phyloP scores from a whole-genome alignment of 2,797 vertebrate genomes.

The Sternotherus odoratus region DNA sequence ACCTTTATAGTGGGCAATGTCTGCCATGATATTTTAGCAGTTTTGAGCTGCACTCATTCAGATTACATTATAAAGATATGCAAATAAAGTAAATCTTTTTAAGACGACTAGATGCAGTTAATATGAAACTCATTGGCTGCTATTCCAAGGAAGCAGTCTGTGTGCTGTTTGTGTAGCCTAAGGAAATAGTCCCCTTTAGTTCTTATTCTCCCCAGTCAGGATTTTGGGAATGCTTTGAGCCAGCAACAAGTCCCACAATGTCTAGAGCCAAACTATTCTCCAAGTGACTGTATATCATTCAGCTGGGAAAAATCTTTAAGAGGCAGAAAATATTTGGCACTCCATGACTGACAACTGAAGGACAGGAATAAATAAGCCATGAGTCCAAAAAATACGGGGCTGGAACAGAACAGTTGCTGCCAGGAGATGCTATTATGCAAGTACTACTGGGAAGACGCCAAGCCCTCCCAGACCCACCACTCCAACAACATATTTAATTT shows the following conservation, averaged over 20 bases:
- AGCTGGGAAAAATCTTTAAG: accelerated
- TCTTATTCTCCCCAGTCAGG: not conserved
- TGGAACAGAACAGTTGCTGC: not conserved
- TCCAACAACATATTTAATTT: not conserved
- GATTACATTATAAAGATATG: not conserved
- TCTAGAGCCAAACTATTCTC: not conserved
- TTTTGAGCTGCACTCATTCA: not conserved
- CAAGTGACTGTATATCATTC: not conserved
- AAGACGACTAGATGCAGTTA: not conserved
- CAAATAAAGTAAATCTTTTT: not conserved
- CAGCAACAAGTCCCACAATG: not conserved
- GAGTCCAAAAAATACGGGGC: not conserved
- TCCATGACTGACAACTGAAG: not conserved
- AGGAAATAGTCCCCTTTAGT: not conserved
- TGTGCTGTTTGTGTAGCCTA: not conserved
- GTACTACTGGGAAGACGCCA: not conserved
- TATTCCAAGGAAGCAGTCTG: not conserved
- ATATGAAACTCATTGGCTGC: not conserved
- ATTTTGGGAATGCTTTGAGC: not conserved
- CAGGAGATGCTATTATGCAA: not conserved
- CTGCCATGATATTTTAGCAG: not conserved
- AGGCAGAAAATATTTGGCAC: not conserved
- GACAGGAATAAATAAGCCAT: not conserved
- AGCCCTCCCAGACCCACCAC: not conserved
- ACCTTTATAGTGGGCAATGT: not conserved